Evolutionary conservation across 1,140 invertebrate species (phyloP).

Genomic region (Copidosoma floridanum): DNA sequence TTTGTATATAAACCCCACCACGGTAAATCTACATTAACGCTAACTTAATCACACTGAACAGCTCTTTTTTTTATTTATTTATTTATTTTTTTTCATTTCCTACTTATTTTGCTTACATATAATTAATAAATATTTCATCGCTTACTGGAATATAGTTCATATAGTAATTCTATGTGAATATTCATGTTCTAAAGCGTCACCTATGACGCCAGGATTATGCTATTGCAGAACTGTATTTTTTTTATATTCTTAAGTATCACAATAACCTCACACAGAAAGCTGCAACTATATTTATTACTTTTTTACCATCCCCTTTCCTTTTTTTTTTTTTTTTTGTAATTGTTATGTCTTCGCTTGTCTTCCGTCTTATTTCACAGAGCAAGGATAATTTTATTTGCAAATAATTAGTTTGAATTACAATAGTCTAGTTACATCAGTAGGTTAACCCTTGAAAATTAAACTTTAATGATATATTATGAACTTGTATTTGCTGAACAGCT

Average conservation of each 20-base stretch:
- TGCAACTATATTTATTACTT: slow-evolving; percentile 42
- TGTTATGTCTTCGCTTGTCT: slow-evolving; percentile 5
- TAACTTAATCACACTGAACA: no score
- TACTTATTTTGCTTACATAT: no score
- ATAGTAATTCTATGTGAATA: slow-evolving; percentile 28
- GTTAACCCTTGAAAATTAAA: no score
- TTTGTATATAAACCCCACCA: no score
- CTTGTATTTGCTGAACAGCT: no score
- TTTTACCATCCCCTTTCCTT: slow-evolving; percentile 31
- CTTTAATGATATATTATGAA: no score
- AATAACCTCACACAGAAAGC: slow-evolving; percentile 54
- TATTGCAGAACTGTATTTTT: slow-evolving; percentile 23
- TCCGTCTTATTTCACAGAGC: no score
- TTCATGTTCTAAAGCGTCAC: slow-evolving; percentile 20
- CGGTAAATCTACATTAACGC: no score
- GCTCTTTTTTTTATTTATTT: no score
- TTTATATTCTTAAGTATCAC: slow-evolving; percentile 50
- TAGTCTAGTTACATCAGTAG: no score
- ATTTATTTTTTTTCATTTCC: neutral
- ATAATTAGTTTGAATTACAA: no score
- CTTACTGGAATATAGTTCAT: slow-evolving; percentile 19
- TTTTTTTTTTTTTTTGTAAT: slow-evolving; percentile 31
- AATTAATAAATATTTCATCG: slow-evolving; percentile 24
- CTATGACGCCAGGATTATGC: slow-evolving; percentile 20
- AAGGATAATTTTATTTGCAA: no score